phyloP scores from a whole-genome alignment of 2,113 vertebrate species.

The zebrafish (Danio rerio) region GRCz12tu NC_133194.1:36018501-36019000 shows the following conservation, averaged over 20 bases:
- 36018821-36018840: slow-evolving; percentile 27
- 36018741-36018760: slow-evolving; percentile 40
- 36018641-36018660: slow-evolving; percentile 49
- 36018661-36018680: slow-evolving; percentile 58
- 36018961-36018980: neutral
- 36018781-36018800: slow-evolving; percentile 38
- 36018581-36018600: slow-evolving; percentile 34
- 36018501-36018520: neutral
- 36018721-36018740: slow-evolving; percentile 51
- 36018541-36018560: neutral
- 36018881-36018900: neutral
- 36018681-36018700: slow-evolving; percentile 55
- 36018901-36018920: slow-evolving; percentile 17
- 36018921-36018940: neutral
- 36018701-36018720: slow-evolving; percentile 62
- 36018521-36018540: neutral
- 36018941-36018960: neutral
- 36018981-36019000: slow-evolving; percentile 15
- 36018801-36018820: slow-evolving; percentile 56
- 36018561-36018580: slow-evolving; percentile 1
- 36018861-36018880: neutral
- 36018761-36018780: slow-evolving; percentile 25
- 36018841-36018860: neutral
- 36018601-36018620: slow-evolving; percentile 50
- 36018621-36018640: slow-evolving; percentile 41